phyloP scores from a whole-genome alignment of 2,888 invertebrate genomes.

The Agrochola macilenta region DNA sequence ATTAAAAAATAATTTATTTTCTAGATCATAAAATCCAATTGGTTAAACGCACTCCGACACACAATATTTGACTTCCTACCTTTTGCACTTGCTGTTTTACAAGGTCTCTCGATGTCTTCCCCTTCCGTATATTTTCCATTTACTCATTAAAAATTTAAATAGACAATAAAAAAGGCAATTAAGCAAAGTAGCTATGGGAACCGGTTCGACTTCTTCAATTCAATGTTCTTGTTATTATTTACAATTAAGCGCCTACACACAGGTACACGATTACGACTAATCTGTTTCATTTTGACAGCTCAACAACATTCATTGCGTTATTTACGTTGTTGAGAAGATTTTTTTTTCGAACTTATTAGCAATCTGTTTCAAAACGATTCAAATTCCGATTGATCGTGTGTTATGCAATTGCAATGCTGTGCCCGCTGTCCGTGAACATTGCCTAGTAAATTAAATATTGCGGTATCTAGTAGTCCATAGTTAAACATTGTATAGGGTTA shows the following conservation, averaged over 20 bases:
- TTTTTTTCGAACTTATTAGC: too few species aligned
- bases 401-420: neutral
- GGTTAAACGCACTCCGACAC: neutral
- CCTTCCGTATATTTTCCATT: constrained; percentile 29
- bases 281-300: too few species aligned
- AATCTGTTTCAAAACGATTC: too few species aligned
- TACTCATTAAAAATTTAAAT: neutral
- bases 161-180: constrained; percentile 7
- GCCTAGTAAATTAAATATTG: neutral
- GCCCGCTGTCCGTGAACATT: neutral
- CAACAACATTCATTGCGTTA: too few species aligned
- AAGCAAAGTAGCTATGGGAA: neutral
- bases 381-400: too few species aligned
- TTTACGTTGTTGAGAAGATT: too few species aligned
- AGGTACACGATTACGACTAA: too few species aligned
- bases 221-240: constrained; percentile 9
- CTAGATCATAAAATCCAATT: too few species aligned
- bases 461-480: neutral
- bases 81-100: neutral
- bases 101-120: constrained; percentile 40
- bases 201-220: constrained; percentile 1
- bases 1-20: too few species aligned
- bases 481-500: neutral
- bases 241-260: neutral
- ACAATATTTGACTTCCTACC: constrained; percentile 3